Percentiles rank a stretch among this genome's conserved stretches.
These are phyloP conservation scores for Sycophila texana DNA, from an alignment of 2,888 invertebrate genomes.

Conservation along the genomic window DNA sequence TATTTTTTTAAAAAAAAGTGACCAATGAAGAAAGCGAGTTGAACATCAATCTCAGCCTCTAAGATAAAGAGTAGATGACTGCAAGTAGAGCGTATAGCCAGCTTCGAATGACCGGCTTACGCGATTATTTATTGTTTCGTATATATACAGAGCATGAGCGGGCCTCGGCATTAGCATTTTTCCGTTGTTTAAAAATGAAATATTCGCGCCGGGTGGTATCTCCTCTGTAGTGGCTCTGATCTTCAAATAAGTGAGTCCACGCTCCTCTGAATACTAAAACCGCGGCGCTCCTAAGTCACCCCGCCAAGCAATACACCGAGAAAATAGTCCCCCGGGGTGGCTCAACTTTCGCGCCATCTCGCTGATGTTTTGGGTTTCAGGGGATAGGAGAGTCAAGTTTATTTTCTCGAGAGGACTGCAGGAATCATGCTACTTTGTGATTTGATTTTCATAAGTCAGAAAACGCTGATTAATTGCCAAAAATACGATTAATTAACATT, in stretches of 20 bases:
- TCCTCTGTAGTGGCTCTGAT: constrained; percentile 67
- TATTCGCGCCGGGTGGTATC: constrained; percentile 66
- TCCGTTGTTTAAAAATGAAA: constrained; percentile 76
- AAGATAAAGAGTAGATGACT: background rate
- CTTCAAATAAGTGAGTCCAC: constrained; percentile 75
- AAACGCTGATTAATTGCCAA: background rate
- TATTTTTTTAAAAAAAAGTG: too few species aligned
- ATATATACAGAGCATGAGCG: constrained; percentile 66
- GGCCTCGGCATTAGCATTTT: constrained; percentile 74
- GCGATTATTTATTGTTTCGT: constrained; percentile 72
- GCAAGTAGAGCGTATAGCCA: constrained; percentile 54
- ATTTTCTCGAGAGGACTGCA: too few species aligned
- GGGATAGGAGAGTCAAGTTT: too few species aligned
- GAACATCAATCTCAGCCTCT: background rate
- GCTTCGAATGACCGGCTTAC: constrained; percentile 63
- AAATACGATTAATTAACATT: background rate
- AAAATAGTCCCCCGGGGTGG: constrained; percentile 13
- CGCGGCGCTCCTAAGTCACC: constrained; percentile 18
- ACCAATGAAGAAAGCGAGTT: background rate
- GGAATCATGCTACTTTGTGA: too few species aligned
- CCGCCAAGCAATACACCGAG: constrained; percentile 24
- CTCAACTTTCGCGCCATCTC: constrained; percentile 2
- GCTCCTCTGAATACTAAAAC: constrained; percentile 73
- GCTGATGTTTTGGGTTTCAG: background rate
- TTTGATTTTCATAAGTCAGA: background rate